phyloP scores from a whole-genome alignment of 1,140 invertebrate genomes.

The Contarinia nasturtii region DNA sequence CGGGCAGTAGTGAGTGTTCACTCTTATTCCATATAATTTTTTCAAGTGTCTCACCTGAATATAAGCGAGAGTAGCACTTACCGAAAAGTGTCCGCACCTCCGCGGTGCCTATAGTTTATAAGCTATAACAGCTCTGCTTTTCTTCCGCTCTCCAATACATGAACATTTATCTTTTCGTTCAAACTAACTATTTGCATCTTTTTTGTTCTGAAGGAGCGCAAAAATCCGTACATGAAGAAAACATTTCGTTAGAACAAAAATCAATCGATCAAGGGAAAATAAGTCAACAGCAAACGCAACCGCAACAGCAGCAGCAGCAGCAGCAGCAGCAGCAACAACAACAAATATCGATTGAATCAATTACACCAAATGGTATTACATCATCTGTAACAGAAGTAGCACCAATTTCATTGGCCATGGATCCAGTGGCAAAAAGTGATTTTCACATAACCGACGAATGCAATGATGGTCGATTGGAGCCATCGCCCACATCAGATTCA shows the following conservation, averaged over 20 bases:
- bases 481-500: slow-evolving; percentile 3
- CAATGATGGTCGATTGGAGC: not conserved
- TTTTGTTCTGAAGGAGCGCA: slow-evolving; percentile 2
- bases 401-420: not conserved
- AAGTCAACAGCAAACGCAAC: slow-evolving; percentile 9
- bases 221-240: slow-evolving; percentile 8
- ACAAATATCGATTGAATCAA: not conserved
- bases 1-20: too few relatives aligned
- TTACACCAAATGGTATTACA: slow-evolving; percentile 9
- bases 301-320: slow-evolving; percentile 1
- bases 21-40: too few relatives aligned
- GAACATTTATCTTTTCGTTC: slow-evolving; percentile 2
- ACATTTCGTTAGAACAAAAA: slow-evolving; percentile 7
- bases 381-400: slow-evolving; percentile 3
- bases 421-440: not conserved
- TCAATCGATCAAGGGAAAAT: too few relatives aligned
- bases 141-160: slow-evolving; percentile 9
- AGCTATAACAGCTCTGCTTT: too few relatives aligned
- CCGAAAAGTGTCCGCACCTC: too few relatives aligned
- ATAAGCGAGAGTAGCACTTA: too few relatives aligned
- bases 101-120: too few relatives aligned
- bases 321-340: not conserved
- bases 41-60: too few relatives aligned
- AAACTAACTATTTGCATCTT: not conserved
- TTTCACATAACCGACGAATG: not conserved